phyloP scores from a whole-genome alignment of 2,888 invertebrate genomes.

The Eupithecia exiguata region DNA sequence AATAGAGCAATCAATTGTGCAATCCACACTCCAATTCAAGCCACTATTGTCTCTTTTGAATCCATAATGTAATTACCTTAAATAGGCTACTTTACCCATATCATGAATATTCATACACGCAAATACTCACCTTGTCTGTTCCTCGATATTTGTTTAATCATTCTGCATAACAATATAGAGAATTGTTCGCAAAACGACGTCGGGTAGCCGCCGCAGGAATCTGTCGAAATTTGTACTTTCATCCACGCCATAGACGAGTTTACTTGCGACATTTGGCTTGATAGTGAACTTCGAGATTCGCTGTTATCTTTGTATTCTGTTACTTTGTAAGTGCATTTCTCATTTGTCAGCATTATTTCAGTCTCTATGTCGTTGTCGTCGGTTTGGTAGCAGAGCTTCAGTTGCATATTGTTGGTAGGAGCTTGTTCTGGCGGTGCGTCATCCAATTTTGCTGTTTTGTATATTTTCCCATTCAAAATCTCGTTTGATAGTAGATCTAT shows the following conservation, averaged over 20 bases:
- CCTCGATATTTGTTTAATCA: slow-evolving; percentile 84
- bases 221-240: slow-evolving; percentile 80
- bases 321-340: slow-evolving; percentile 74
- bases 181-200: slow-evolving; percentile 85
- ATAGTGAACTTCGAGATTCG: slow-evolving; percentile 66
- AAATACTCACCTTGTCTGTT: slow-evolving; percentile 79
- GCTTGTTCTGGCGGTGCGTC: slow-evolving; percentile 52
- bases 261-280: slow-evolving; percentile 68
- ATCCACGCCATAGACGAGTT: slow-evolving; percentile 78
- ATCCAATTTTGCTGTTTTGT: slow-evolving; percentile 68
- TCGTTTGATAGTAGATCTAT: slow-evolving; percentile 80
- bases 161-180: slow-evolving; percentile 82
- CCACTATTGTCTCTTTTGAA: slow-evolving; percentile 26
- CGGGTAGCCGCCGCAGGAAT: slow-evolving; percentile 73
- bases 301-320: slow-evolving; percentile 65
- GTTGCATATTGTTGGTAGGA: slow-evolving; percentile 62
- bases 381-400: slow-evolving; percentile 73
- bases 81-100: slow-evolving; percentile 10
- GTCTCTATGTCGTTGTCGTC: slow-evolving; percentile 68
- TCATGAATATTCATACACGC: slow-evolving; percentile 14
- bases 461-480: slow-evolving; percentile 84
- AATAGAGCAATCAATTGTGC: slow-evolving; percentile 17
- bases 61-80: slow-evolving; percentile 28
- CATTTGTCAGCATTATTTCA: slow-evolving; percentile 70
- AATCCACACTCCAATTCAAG: slow-evolving; percentile 17